phyloP scores from a whole-genome alignment of 1,140 invertebrate species.

The Parapsyche elsis region DNA sequence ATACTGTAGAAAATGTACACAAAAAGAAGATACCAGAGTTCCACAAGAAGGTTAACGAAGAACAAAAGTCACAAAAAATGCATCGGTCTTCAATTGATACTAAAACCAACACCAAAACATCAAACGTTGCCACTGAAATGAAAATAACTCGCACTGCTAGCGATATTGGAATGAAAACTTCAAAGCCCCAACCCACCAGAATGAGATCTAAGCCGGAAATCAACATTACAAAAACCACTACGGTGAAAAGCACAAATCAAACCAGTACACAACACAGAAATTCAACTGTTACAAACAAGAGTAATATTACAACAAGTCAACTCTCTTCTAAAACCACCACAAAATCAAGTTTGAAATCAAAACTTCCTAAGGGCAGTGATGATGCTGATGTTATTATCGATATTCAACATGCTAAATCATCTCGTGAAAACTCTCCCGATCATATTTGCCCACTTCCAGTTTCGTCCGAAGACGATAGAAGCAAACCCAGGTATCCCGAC shows the following conservation, averaged over 20 bases:
- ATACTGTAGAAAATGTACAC: constrained; percentile 34
- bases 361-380: constrained; percentile 57
- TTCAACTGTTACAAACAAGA: constrained; percentile 57
- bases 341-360: neutral
- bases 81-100: constrained; percentile 37
- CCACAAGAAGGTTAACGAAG: constrained; percentile 29
- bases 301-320: neutral
- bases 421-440: constrained; percentile 76
- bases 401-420: constrained; percentile 76
- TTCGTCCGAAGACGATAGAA: constrained; percentile 68
- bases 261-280: constrained; percentile 58
- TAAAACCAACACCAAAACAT: constrained; percentile 37
- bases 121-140: constrained; percentile 59
- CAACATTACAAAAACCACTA: constrained; percentile 62
- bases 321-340: constrained; percentile 17
- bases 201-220: constrained; percentile 66
- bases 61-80: constrained; percentile 46
- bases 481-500: constrained; percentile 75
- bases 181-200: constrained; percentile 61
- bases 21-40: constrained; percentile 35
- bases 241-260: constrained; percentile 57
- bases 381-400: constrained; percentile 71
- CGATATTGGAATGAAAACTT: constrained; percentile 67
- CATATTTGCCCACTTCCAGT: constrained; percentile 73
- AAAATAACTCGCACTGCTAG: constrained; percentile 69